Conservation (phyloP, 2,888 invertebrate species). For the Chromoteleia sp. region DNA sequence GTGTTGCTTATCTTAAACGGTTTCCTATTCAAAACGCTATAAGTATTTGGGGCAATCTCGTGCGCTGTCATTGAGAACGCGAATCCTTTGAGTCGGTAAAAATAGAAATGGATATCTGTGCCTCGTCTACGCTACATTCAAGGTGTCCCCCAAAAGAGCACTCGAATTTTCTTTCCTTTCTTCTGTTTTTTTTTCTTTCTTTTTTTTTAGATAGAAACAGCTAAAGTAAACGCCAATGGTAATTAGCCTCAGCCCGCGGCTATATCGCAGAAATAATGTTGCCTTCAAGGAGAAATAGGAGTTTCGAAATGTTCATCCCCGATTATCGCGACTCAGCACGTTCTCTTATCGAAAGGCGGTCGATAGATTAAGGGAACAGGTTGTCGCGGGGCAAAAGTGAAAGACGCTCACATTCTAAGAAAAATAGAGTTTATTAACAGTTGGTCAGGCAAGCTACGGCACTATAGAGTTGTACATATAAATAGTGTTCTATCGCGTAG, state of each 20-base stretch:
- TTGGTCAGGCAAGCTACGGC: conserved; percentile 74
- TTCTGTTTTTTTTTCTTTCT: background rate
- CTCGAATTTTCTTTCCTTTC: background rate
- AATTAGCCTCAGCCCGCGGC: conserved; percentile 70
- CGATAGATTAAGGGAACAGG: conserved; percentile 1
- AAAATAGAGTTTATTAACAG: conserved; percentile 80
- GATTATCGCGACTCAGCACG: no score
- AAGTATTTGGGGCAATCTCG: conserved; percentile 76
- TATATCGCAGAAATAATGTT: background rate
- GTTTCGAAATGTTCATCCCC: no score
- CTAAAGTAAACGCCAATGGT: conserved; percentile 73
- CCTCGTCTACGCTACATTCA: conserved; percentile 50
- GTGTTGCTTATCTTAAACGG: conserved; percentile 1
- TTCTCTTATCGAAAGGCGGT: no score
- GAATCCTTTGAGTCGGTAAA: conserved; percentile 79
- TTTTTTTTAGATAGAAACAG: background rate
- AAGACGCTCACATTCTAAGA: conserved; percentile 70
- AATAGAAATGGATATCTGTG: conserved; percentile 74
- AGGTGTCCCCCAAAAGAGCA: conserved; percentile 46
- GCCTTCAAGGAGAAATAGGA: no score
- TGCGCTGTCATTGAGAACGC: conserved; percentile 72
- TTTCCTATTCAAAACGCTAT: conserved; percentile 39
- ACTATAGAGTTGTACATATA: conserved; percentile 73
- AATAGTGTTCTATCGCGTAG: conserved; percentile 73
- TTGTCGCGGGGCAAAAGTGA: background rate